Evolutionary conservation across 2,888 invertebrate species (phyloP).

Genomic region (Sclerodermus sp.): DNA sequence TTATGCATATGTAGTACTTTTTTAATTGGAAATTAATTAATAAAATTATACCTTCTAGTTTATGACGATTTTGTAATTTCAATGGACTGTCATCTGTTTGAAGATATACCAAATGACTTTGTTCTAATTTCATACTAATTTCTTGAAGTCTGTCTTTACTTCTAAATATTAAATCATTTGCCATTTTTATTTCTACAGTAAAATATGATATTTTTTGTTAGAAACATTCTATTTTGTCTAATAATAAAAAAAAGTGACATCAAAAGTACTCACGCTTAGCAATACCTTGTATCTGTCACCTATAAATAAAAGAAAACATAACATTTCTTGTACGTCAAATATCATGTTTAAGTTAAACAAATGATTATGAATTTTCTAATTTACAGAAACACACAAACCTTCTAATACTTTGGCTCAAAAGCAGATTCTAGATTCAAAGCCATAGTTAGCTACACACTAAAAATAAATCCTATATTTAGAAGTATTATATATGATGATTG

Average conservation of each 20-base stretch:
- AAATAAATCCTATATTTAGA: conserved; percentile 53
- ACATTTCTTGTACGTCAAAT: neutral
- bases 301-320: neutral
- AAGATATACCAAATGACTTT: conserved; percentile 76
- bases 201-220: neutral
- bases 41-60: conserved; percentile 69
- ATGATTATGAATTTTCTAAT: neutral
- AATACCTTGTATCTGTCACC: no score
- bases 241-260: conserved; percentile 4
- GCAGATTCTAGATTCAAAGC: conserved; percentile 35
- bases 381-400: conserved; percentile 27
- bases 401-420: conserved; percentile 38
- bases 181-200: conserved; percentile 37
- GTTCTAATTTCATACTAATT: conserved; percentile 74
- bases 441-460: conserved; percentile 48
- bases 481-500: conserved; percentile 8
- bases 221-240: neutral
- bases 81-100: conserved; percentile 79
- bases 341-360: neutral
- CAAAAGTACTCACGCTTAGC: no score
- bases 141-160: conserved; percentile 64
- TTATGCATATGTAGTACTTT: no score
- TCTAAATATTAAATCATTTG: conserved; percentile 39
- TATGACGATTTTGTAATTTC: conserved; percentile 74
- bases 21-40: no score